Conservation (phyloP, 2,888 invertebrate species). For the Parnassius apollo region DNA sequence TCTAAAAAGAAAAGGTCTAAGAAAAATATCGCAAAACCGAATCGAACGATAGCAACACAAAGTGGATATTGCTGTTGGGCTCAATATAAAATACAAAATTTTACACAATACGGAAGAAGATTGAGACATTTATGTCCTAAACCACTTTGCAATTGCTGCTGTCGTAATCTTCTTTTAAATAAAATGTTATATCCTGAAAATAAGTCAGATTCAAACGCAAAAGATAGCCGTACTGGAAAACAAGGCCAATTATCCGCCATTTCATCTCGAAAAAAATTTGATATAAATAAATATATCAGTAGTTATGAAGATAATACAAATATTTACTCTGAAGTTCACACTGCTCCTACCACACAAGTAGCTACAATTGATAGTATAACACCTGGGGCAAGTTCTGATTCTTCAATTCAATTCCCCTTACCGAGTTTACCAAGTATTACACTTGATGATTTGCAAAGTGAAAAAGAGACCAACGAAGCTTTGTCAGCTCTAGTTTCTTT, state of each 20-base stretch:
- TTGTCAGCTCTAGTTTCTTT: background rate
- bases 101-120: conserved; percentile 8
- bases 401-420: background rate
- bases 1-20: background rate
- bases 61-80: conserved; percentile 56
- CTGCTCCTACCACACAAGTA: background rate
- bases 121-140: conserved; percentile 36
- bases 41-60: background rate
- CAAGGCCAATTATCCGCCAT: too few species aligned
- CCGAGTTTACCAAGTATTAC: background rate
- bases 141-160: conserved; percentile 46
- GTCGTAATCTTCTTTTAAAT: conserved; percentile 35
- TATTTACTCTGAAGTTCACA: too few species aligned
- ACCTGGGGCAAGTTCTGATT: too few species aligned
- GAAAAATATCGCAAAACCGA: background rate
- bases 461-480: background rate
- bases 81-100: conserved; percentile 29
- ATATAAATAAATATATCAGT: too few species aligned
- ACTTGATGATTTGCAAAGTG: background rate
- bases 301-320: too few species aligned
- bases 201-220: too few species aligned
- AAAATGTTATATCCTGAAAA: background rate
- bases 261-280: too few species aligned
- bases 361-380: conserved; percentile 2
- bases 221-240: too few species aligned